Conservation (phyloP, 2,888 invertebrate species). For the Ornithoptera priamus region DNA sequence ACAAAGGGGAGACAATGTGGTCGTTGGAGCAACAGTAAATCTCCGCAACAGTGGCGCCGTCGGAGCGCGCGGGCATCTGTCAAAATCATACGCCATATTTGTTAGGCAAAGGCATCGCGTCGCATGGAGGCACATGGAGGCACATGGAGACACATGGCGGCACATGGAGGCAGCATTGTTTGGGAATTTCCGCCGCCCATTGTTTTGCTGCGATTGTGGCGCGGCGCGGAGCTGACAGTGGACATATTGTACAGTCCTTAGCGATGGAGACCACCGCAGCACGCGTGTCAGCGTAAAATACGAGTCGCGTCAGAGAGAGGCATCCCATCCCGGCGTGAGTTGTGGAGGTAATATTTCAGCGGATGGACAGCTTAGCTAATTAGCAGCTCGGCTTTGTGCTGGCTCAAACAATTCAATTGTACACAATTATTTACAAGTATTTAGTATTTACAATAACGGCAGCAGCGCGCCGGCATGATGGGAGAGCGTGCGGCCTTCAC, state of each 20-base stretch:
- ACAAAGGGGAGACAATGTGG: conserved; percentile 68
- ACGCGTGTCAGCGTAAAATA: background rate
- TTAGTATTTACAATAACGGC: no score
- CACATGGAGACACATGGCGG: no score
- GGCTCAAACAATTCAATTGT: conserved; percentile 26
- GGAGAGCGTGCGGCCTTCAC: no score
- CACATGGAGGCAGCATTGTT: conserved; percentile 21
- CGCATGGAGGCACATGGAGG: no score
- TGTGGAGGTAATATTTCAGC: conserved; percentile 23
- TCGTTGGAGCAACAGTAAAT: conserved; percentile 76
- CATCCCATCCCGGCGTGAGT: conserved; percentile 21
- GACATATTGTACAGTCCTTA: conserved; percentile 22
- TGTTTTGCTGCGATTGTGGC: conserved; percentile 25
- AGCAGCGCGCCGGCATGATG: no score
- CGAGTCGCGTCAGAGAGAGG: conserved; percentile 1
- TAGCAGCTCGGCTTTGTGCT: conserved; percentile 31
- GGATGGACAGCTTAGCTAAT: conserved; percentile 30
- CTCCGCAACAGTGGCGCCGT: conserved; percentile 74
- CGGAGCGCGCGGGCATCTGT: conserved; percentile 65
- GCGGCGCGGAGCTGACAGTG: conserved; percentile 16
- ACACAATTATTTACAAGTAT: conserved; percentile 27
- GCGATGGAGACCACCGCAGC: background rate
- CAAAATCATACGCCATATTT: conserved; percentile 67
- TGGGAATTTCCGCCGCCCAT: conserved; percentile 20
- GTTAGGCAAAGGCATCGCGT: conserved; percentile 46